Percentiles rank a stretch among this genome's conserved stretches.
Evolutionary conservation across 2,888 invertebrate genomes (phyloP).

Genomic region (Folsomia candida): DNA sequence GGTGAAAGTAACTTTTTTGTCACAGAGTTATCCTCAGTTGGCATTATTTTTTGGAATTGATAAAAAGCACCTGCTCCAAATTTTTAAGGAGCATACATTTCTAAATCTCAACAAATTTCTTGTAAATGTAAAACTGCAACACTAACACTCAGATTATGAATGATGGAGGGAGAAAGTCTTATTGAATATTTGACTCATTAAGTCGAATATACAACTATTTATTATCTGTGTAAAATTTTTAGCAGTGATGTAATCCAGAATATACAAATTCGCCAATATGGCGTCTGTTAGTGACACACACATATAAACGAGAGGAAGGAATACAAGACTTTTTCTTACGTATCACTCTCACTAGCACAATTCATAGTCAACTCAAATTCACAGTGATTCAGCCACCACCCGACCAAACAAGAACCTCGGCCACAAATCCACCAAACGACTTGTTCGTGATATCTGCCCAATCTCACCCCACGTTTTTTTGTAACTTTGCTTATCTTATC

Average conservation of each 20-base stretch:
- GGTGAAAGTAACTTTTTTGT: slow-evolving; percentile 2
- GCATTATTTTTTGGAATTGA: background rate
- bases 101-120: background rate
- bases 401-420: too few species aligned
- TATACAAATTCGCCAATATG: background rate
- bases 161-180: background rate
- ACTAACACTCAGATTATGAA: too few species aligned
- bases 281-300: too few species aligned
- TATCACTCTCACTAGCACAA: too few species aligned
- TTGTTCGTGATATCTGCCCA: background rate
- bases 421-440: too few species aligned
- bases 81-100: background rate
- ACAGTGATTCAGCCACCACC: background rate
- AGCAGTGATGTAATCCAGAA: background rate
- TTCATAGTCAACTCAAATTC: too few species aligned
- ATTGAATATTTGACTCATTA: too few species aligned
- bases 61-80: background rate
- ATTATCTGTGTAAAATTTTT: too few species aligned
- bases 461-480: background rate
- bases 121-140: too few species aligned
- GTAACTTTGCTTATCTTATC: background rate
- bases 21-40: background rate
- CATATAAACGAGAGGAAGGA: too few species aligned
- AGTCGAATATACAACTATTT: too few species aligned
- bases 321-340: too few species aligned